These are phyloP conservation scores for Phyllotreta striolata DNA, from an alignment of 2,888 invertebrate species.

Conservation along the genomic window DNA sequence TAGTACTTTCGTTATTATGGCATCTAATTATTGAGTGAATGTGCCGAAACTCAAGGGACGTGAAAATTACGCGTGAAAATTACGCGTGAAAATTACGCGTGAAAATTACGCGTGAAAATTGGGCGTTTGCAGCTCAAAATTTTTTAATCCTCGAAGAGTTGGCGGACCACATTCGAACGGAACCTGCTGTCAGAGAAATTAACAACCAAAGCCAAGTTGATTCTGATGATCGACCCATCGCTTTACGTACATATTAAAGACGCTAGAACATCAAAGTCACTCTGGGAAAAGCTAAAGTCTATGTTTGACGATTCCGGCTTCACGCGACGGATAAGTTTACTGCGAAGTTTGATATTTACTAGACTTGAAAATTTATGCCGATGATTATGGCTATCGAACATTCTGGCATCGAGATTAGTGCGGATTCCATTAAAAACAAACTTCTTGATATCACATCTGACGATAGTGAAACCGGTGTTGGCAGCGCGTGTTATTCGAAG, in stretches of 20 bases:
- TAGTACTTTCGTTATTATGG: constrained; percentile 19
- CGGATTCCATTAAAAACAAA: constrained; percentile 47
- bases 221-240: constrained; percentile 37
- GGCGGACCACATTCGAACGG: constrained; percentile 18
- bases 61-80: constrained; percentile 46
- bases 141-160: constrained; percentile 35
- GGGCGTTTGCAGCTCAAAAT: constrained; percentile 41
- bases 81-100: no score
- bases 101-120: no score
- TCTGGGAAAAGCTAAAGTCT: constrained; percentile 38
- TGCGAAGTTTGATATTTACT: constrained; percentile 42
- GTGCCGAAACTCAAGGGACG: constrained; percentile 41
- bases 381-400: constrained; percentile 48
- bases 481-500: neutral
- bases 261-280: constrained; percentile 33
- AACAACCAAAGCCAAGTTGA: constrained; percentile 46
- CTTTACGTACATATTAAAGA: constrained; percentile 46
- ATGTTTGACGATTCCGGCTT: constrained; percentile 41
- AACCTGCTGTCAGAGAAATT: constrained; percentile 18
- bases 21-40: constrained; percentile 30
- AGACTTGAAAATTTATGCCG: constrained; percentile 41
- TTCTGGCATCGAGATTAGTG: constrained; percentile 42
- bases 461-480: neutral
- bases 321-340: constrained; percentile 36
- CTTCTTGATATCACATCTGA: constrained; percentile 40